A percentile compares a stretch with the other conserved stretches of the same genome.
Conservation (phyloP, 2,797 vertebrate genomes). For the Sebastes aleutianus region DNA sequence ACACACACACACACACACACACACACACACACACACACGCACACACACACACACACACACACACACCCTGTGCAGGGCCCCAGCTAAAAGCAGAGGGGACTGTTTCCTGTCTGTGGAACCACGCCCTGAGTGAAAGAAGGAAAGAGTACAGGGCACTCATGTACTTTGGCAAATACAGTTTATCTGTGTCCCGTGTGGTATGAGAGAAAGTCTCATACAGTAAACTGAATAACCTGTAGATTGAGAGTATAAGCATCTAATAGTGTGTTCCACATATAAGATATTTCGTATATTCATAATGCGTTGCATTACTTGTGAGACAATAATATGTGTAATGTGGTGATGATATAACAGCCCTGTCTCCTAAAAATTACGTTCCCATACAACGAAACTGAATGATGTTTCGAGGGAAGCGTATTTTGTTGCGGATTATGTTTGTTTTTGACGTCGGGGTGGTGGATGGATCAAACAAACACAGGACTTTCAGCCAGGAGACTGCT, state of each 20-base stretch:
- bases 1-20: slow-evolving; percentile 34
- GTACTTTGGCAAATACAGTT: slow-evolving; percentile 51
- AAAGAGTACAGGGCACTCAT: slow-evolving; percentile 44
- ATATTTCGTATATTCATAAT: background rate
- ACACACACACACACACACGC: slow-evolving; percentile 33
- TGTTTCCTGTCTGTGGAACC: slow-evolving; percentile 75
- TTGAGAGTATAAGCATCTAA: background rate
- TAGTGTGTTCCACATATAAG: background rate
- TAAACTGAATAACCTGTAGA: background rate
- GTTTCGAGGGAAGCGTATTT: too few species aligned
- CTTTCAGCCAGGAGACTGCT: too few species aligned
- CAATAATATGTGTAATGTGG: background rate
- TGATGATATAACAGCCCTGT: background rate
- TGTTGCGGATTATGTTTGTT: too few species aligned
- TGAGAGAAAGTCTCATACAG: background rate
- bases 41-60: slow-evolving; percentile 30
- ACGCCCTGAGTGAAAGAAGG: slow-evolving; percentile 62
- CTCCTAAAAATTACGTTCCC: background rate
- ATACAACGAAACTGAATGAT: background rate
- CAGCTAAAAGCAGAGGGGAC: slow-evolving; percentile 77
- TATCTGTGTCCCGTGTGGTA: slow-evolving; percentile 25
- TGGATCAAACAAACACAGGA: too few species aligned
- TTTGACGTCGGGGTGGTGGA: too few species aligned
- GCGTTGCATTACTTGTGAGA: background rate
- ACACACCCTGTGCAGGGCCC: slow-evolving; percentile 59